These are phyloP conservation scores for Heloderma charlesbogerti DNA, from an alignment of 2,113 vertebrate genomes.

Conservation along the genomic window DNA sequence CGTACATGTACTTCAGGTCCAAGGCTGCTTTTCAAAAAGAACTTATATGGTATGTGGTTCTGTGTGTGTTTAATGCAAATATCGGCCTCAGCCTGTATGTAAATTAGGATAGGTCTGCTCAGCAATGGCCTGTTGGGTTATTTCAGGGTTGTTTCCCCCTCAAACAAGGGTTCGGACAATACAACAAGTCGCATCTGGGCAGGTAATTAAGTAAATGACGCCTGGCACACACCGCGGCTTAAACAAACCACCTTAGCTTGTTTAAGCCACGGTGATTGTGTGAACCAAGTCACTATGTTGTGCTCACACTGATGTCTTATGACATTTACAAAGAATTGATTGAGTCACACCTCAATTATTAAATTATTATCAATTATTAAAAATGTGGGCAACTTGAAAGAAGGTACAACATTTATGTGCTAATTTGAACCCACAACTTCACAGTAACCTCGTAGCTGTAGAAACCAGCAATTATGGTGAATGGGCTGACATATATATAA, in stretches of 20 bases:
- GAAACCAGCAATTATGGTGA: constrained; percentile 16
- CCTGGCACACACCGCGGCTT: too few species aligned
- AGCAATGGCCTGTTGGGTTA: background rate
- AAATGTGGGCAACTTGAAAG: constrained; percentile 26
- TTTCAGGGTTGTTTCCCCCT: too few species aligned
- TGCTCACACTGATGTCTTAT: background rate
- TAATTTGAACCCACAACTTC: constrained; percentile 17
- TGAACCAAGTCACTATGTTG: background rate
- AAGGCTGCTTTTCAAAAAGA: constrained; percentile 48
- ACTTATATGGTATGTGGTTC: constrained; percentile 18
- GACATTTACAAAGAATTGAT: constrained; percentile 20
- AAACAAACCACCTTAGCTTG: too few species aligned
- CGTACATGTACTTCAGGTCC: background rate
- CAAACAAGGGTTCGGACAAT: too few species aligned
- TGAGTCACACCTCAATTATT: constrained; percentile 30
- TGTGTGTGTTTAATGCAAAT: constrained; percentile 60
- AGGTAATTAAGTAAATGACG: too few species aligned
- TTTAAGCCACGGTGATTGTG: background rate
- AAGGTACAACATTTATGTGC: constrained; percentile 8
- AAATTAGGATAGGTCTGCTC: constrained; percentile 62
- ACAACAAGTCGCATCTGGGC: too few species aligned
- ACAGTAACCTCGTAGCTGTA: background rate
- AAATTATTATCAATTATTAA: background rate
- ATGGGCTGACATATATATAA: too few species aligned
- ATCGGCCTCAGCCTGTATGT: constrained; percentile 30